These are phyloP conservation scores for Cephonodes hylas DNA, from an alignment of 2,888 invertebrate species.

Conservation along the genomic window DNA sequence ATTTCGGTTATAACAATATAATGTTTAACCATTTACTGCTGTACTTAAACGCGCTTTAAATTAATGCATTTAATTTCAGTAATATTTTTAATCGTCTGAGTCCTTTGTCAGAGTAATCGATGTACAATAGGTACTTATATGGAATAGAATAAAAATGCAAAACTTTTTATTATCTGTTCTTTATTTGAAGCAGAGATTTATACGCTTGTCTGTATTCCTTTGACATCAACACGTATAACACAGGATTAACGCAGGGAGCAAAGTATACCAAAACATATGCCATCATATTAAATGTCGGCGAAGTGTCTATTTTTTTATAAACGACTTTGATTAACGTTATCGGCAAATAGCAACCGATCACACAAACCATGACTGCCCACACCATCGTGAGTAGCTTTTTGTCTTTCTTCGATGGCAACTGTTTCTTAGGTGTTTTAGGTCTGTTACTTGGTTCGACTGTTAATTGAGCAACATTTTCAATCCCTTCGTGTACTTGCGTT, in stretches of 20 bases:
- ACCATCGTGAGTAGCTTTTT: conserved; percentile 23
- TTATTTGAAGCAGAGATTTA: conserved; percentile 11
- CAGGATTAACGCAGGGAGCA: conserved; percentile 20
- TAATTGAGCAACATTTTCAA: background rate
- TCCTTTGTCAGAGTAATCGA: too few relatives aligned
- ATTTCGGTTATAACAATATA: too few relatives aligned
- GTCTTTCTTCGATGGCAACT: conserved; percentile 20
- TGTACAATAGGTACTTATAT: too few relatives aligned
- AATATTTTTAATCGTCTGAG: too few relatives aligned
- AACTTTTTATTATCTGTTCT: background rate
- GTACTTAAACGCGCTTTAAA: too few relatives aligned
- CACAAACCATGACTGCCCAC: conserved; percentile 17
- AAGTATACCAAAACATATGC: conserved; percentile 18
- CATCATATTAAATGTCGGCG: conserved; percentile 16
- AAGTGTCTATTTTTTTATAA: background rate
- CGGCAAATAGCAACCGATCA: conserved; percentile 21
- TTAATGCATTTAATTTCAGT: too few relatives aligned
- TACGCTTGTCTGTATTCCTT: conserved; percentile 26
- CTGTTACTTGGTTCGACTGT: background rate
- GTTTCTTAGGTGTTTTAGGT: background rate
- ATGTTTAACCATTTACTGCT: too few relatives aligned
- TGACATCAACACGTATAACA: conserved; percentile 25
- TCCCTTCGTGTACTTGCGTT: background rate
- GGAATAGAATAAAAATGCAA: too few relatives aligned
- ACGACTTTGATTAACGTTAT: conserved; percentile 16